Base-by-base conservation (phyloP, 1,140 invertebrate genomes). In the Pachyrhynchus sulphureomaculatus region DNA sequence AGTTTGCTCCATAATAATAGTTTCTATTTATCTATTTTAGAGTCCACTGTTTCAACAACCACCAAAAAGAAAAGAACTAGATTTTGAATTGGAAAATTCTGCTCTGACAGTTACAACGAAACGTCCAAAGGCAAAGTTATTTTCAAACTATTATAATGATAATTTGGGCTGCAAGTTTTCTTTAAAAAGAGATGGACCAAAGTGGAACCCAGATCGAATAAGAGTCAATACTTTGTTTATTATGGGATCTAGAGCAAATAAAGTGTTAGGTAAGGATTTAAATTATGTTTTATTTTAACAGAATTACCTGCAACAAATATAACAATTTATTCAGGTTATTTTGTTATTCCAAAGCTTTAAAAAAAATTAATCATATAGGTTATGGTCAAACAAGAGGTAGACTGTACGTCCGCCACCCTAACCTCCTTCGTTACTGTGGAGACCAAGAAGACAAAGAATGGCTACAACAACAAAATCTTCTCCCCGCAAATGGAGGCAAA, bases 371-470 rank as follows among this genome's bases (percentile, higher is more conserved):
- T n/a, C n/a, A n/a, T n/a, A n/a, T 44, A 60, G 89, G 89, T n/a
- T 81, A 89, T 67, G 87, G 88, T 20, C 86, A 87, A 67, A 88
- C 87, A 2, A 78, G 89, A 67, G 88, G 88, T 4, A 79, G 89
- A 21, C 69, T 91, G 4, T 91, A 90, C 66, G 87, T 88, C 2
- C 84, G 90, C 72, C 90, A 92, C 80, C 86, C 89, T 26, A 88
- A 89, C 23, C 65, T 92, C 12, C 53, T 73, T 5, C 47, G 87
- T 70, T 93, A 92, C 77, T 85, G 85, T 49, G 88, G 89, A 36
- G 90, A 93, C 71, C 84, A 85, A 58, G 87, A 90, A 67, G 90
- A 93, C 69, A 91, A 91, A 72, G 87, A 90, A 71, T 92, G 90
- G 90, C 80, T 93, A 20, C 83, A 85, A 44, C 87, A 84, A 62